Base-by-base conservation (phyloP, 2,113 vertebrate species). In the Quiscalus mexicanus region DNA sequence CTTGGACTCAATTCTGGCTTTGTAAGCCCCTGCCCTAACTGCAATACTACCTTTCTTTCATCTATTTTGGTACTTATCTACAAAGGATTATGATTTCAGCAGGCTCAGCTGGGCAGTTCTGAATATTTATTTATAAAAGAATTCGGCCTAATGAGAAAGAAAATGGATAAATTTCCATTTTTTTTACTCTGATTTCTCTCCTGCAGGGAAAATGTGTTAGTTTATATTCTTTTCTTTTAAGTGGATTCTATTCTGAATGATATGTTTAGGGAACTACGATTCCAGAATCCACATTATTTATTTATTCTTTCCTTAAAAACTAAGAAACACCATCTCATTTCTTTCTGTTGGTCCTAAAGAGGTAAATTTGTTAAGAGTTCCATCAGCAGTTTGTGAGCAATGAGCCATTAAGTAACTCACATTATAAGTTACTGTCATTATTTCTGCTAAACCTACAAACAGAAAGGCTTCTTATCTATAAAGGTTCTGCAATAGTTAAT, bases 81-180 rank as follows among this genome's bases (percentile, higher is more conserved):
- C 82, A 93, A 76, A 93, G 82, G 75, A 93, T 90, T 91, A 85
- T 25, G 19, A 85, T 90, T 89, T 74, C 87, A 93, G 55, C 63
- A 83, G 82, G 59, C 78, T 91, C 82, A 74, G 82, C 31, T 63
- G 75, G 91, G 50, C 62, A 85, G 42, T 89, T 81, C 82, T 88
- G 78, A 79, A 62, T 96, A 85, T 93, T 96, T 96, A 95, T 91
- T 96, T 94, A 67, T 59, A 55, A 89, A 94, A 93, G 53, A 94
- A 95, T 90, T 58, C 87, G 45, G 45, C 31, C 79, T 93, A 80
- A 77, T 79, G 67, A 94, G 63, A 88, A 82, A 80, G 68, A 83
- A 95, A 95, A 95, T 70, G 42, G 59, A 84, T 21, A 90, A 5
- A 70, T 80, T 85, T 90, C 45, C 13, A 4, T 70, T 85, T 69